Base-by-base conservation (phyloP, 2,797 vertebrate genomes). In the Petrocephalus schoutedeni region DNA sequence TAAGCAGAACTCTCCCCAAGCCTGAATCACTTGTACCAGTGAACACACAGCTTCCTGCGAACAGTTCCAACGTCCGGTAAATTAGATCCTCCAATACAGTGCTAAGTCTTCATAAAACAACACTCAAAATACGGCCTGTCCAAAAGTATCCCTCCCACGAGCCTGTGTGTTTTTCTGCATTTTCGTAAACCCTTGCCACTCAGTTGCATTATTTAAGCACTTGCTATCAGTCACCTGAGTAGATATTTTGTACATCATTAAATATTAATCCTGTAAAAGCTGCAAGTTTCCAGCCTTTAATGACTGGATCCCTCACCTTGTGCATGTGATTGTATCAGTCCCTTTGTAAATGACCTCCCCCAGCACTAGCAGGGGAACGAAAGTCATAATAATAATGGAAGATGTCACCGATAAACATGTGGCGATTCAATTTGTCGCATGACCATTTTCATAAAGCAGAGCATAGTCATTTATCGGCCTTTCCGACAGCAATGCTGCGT, bases 31-130 rank as follows among this genome's bases (percentile, higher is more conserved):
- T 96, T 96, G 95, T 95, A 95, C 91, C 93, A 95, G 96, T 98
- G 97, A 98, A 97, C 97, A 97, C 96, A 97, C 95, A 94, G 96
- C 96, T 98, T 98, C 97, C 97, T 97, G 97, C 94, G 91, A 96
- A 96, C 88, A 94, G 96, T 95, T 96, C 96, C 96, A 96, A 95
- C 94, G 95, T 94, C 89, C 88, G 86, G 92, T 95, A 96, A 95
- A 51, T 96, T 96, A 96, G 94, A 96, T 96, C 95, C 89, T 93
- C 94, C 95, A 94, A 94, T 89, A 90, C 92, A 91, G 92, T 93
- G 93, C 92, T 95, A 96, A 97, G 95, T 96, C 95, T 96, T 94
- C 2, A 94, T 94, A 94, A 94, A 94, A 92, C 90, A 90, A 94
- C 85, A 91, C 89, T 92, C 92, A 96, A 96, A 96, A 96, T 92